These are phyloP conservation scores for Leucosticte australis DNA, from an alignment of 2,113 vertebrate species.

Conservation along the genomic window DNA sequence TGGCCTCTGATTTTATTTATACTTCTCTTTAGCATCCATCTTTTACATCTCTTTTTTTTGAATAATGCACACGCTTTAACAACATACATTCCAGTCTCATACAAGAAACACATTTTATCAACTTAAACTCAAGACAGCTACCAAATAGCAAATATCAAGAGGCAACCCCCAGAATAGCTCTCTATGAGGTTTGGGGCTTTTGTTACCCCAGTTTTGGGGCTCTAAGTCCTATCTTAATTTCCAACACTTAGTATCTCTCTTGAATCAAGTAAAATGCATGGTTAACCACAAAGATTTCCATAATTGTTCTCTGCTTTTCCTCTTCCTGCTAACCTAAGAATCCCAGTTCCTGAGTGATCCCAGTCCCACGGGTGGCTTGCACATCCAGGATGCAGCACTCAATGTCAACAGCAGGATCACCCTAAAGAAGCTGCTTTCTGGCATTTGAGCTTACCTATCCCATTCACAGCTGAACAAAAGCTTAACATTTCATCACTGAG, in stretches of 20 bases:
- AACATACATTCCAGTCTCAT: background rate
- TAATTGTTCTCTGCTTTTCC: background rate
- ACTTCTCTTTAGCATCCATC: background rate
- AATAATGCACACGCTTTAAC: background rate
- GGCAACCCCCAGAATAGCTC: background rate
- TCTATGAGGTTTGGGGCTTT: background rate
- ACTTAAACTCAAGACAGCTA: background rate
- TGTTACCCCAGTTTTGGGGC: background rate
- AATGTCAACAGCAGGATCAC: background rate
- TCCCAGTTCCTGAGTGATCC: background rate
- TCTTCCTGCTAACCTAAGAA: background rate
- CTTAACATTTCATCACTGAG: background rate
- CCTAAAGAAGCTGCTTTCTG: background rate
- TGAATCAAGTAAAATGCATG: background rate
- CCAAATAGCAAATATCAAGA: background rate
- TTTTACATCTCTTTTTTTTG: background rate
- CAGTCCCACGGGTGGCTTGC: background rate
- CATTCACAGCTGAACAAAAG: background rate
- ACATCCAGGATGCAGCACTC: accelerated
- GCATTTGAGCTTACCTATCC: background rate
- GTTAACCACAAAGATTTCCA: background rate
- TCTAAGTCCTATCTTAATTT: background rate
- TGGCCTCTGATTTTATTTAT: background rate
- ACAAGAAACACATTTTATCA: background rate
- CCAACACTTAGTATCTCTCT: background rate